Base-by-base conservation (phyloP, 1,140 invertebrate species). In the Bombus impatiens region DNA sequence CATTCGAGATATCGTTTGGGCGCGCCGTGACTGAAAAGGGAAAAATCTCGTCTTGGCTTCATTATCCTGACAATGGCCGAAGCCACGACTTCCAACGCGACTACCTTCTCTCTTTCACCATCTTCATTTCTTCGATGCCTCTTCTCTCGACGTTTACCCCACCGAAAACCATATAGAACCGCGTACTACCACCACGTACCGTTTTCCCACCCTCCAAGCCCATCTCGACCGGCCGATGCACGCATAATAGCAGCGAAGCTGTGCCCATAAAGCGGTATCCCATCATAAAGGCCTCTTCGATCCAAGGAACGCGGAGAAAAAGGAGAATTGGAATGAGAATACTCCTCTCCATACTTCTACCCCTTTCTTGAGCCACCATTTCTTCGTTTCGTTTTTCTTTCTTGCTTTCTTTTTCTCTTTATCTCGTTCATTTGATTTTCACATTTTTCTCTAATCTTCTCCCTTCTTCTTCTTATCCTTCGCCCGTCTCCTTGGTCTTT, bases 21-120 rank as follows among this genome's bases (percentile, higher is more conserved):
- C 62, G 67, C 67, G 67, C 80, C n/a, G 71, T 71, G 81, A 80
- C 40, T 92, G 87, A 93, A 93, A 92, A 90, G 90, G 88, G 87
- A 91, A 92, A 93, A 93, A 93, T 92, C 89, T 91, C 91, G 92
- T 91, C 91, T 93, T 91, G 88, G 92, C 92, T 94, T 94, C 93
- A 91, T 94, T 93, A 94, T 93, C 89, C 72, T 91, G 87, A 93
- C 91, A 94, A 94, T 94, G 78, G 84, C 47, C 88, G 76, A 88
- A 86, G 91, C 88, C 86, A 53, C 47, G 91, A 72, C 78, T 67
- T 65, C 28, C n/a, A 40, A 40, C 74, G 68, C 13, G 28, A 62
- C 59, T 62, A 62, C 37, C n/a, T 59, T n/a, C 42, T 1, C 57
- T 44, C 25, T 57, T 75, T n/a, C 15, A n/a, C 32, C 25, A 28